Evolutionary conservation across 2,797 vertebrate species (phyloP).

Genomic region (Hozukius guyotensis): DNA sequence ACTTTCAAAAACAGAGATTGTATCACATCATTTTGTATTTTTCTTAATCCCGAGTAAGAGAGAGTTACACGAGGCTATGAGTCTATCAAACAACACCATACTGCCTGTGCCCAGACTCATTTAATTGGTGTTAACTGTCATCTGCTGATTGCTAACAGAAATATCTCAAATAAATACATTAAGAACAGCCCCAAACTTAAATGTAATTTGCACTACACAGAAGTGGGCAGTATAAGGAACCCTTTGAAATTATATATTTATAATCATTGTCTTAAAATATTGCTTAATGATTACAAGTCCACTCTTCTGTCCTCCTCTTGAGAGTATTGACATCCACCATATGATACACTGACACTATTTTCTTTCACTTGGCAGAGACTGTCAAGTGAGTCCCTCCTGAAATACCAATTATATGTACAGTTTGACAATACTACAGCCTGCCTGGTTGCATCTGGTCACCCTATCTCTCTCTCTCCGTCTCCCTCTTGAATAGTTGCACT

Average conservation of each 20-base stretch:
- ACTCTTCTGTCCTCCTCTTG: not conserved
- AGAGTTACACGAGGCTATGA: not conserved
- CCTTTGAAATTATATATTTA: not conserved
- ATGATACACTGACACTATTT: slow-evolving; percentile 27
- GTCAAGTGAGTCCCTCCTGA: slow-evolving; percentile 45
- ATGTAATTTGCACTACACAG: not conserved
- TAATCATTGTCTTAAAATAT: not conserved
- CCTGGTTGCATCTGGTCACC: slow-evolving; percentile 39
- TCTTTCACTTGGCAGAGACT: slow-evolving; percentile 21
- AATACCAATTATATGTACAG: slow-evolving; percentile 55
- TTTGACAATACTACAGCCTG: slow-evolving; percentile 43
- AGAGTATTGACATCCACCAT: slow-evolving; percentile 22
- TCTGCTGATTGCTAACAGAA: not conserved
- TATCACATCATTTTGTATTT: not conserved
- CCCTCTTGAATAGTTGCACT: slow-evolving; percentile 6
- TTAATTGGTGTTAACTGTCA: not conserved
- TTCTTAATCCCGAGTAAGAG: not conserved
- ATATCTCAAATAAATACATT: not conserved
- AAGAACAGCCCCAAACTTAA: not conserved
- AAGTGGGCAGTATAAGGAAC: not conserved
- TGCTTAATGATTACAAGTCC: not conserved
- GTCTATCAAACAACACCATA: not conserved
- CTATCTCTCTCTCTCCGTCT: slow-evolving; percentile 5
- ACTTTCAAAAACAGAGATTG: not conserved
- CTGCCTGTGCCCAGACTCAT: not conserved